Conservation (phyloP, 2,888 invertebrate species). For the Poecilus cupreus region DNA sequence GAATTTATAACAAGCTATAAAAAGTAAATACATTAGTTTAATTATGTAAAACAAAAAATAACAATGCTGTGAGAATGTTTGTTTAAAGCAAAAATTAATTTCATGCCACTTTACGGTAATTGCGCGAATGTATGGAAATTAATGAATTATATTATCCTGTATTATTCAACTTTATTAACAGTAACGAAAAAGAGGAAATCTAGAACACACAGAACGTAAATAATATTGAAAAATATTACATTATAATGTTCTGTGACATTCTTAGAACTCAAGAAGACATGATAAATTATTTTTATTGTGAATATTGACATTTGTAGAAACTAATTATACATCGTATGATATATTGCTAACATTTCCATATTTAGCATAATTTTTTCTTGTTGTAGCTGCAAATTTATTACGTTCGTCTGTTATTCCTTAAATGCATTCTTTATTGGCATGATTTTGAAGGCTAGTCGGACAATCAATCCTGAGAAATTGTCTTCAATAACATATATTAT, state of each 20-base stretch:
- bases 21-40: not conserved
- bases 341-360: conserved; percentile 32
- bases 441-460: not conserved
- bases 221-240: too few species aligned
- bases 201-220: too few species aligned
- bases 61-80: conserved; percentile 25
- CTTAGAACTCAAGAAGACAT: not conserved
- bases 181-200: not conserved
- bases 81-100: not conserved
- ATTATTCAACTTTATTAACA: not conserved
- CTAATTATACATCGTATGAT: conserved; percentile 3
- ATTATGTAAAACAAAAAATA: conserved; percentile 27
- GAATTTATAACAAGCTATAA: conserved; percentile 13
- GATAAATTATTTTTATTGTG: not conserved
- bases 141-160: not conserved
- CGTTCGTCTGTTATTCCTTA: conserved; percentile 8
- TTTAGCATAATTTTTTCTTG: not conserved
- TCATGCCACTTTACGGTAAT: not conserved
- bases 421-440: not conserved
- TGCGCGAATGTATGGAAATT: not conserved
- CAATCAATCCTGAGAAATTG: not conserved
- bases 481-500: too few species aligned
- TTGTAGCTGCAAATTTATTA: not conserved
- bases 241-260: too few species aligned
- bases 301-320: not conserved